Percentiles rank a stretch among this genome's conserved stretches.
Conservation (phyloP, 2,797 vertebrate species). For the Ispidina lecontei region DNA sequence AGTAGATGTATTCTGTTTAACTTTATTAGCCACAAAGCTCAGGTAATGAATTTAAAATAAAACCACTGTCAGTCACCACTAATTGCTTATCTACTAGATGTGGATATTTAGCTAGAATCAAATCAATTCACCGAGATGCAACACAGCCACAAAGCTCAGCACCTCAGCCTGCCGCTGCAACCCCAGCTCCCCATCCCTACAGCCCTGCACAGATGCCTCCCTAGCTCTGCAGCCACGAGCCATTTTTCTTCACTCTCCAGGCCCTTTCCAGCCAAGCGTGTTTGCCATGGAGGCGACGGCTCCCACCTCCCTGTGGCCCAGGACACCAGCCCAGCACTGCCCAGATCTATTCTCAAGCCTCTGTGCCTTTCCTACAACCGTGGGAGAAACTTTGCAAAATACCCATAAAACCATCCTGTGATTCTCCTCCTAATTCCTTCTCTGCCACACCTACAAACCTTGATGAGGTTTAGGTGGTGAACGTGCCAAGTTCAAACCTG, state of each 20-base stretch:
- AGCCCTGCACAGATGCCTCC: background rate
- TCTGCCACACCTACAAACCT: slow-evolving; percentile 19
- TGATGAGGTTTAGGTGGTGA: background rate
- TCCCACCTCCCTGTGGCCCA: rapidly evolving
- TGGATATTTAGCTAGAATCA: slow-evolving; percentile 36
- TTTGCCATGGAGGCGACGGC: background rate
- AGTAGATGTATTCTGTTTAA: slow-evolving; percentile 50
- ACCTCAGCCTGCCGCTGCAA: background rate
- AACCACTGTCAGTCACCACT: slow-evolving; percentile 22
- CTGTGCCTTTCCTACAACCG: background rate
- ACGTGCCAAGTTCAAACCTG: slow-evolving; percentile 2
- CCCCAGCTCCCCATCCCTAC: background rate
- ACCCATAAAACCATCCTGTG: background rate
- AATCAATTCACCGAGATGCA: background rate
- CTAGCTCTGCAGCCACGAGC: background rate
- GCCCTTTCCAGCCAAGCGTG: background rate
- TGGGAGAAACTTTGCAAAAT: background rate
- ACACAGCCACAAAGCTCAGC: background rate
- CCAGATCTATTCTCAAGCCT: background rate
- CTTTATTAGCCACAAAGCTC: slow-evolving; percentile 60
- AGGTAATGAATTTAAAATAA: slow-evolving; percentile 62
- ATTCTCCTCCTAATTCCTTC: background rate
- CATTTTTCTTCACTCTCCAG: background rate
- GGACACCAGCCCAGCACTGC: background rate
- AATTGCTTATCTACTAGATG: slow-evolving; percentile 22